Evolutionary conservation across 2,888 invertebrate species (phyloP).

Genomic region (Callyntrura guangdongensis): DNA sequence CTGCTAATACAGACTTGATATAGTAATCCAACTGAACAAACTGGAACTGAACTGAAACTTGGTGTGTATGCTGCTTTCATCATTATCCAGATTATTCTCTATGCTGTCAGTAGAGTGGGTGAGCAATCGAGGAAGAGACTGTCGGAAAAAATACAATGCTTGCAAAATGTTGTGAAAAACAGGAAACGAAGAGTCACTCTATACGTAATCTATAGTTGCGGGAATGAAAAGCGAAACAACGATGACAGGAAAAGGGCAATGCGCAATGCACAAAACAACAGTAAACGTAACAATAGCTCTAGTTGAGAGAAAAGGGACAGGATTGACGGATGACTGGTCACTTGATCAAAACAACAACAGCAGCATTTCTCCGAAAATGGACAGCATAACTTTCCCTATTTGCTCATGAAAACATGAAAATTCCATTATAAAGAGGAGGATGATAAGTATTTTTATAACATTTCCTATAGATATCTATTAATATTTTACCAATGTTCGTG

Average conservation of each 20-base stretch:
- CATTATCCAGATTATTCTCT: slow-evolving; percentile 35
- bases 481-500: neutral
- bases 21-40: neutral
- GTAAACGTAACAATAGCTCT: slow-evolving; percentile 30
- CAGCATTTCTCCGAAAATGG: slow-evolving; percentile 5
- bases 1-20: no score
- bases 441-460: slow-evolving; percentile 13
- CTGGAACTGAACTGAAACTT: neutral
- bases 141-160: slow-evolving; percentile 55
- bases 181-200: slow-evolving; percentile 50
- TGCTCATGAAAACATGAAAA: slow-evolving; percentile 65
- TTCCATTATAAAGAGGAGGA: slow-evolving; percentile 64
- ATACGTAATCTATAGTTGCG: slow-evolving; percentile 6
- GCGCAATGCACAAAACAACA: slow-evolving; percentile 51
- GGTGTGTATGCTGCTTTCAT: slow-evolving; percentile 22
- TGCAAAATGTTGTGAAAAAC: slow-evolving; percentile 45
- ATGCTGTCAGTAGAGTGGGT: slow-evolving; percentile 36
- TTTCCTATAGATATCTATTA: neutral
- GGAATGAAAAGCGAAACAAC: slow-evolving; percentile 51
- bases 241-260: slow-evolving; percentile 56
- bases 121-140: slow-evolving; percentile 52
- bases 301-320: slow-evolving; percentile 60
- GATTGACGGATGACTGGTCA: slow-evolving; percentile 79
- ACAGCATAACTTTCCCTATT: slow-evolving; percentile 35
- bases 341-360: slow-evolving; percentile 71